A percentile compares a stretch with the other conserved stretches of the same genome.
These are phyloP conservation scores for Odontothrips loti DNA, from an alignment of 2,888 invertebrate genomes.

Conservation along the genomic window DNA sequence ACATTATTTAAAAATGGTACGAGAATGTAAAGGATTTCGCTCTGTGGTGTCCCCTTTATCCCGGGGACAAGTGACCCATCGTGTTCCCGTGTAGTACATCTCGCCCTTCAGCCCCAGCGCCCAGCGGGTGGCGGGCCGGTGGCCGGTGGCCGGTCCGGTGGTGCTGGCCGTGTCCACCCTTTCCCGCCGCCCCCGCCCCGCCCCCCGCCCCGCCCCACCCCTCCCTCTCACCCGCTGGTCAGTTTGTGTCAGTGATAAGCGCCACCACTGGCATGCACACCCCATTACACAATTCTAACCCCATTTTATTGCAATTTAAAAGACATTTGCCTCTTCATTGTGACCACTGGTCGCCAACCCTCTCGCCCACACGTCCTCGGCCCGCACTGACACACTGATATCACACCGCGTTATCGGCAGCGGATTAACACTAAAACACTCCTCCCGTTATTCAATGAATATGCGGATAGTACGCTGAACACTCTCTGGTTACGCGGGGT, in stretches of 20 bases:
- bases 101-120: no score
- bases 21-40: background rate
- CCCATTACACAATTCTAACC: conserved; percentile 7
- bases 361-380: background rate
- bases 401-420: background rate
- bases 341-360: conserved; percentile 1
- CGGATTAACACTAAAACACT: background rate
- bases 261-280: conserved; percentile 5
- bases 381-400: no score
- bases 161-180: no score
- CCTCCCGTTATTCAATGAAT: no score
- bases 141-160: no score
- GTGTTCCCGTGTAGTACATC: no score
- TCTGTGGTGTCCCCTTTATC: background rate
- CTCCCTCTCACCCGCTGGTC: background rate
- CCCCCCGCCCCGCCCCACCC: background rate
- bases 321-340: conserved; percentile 24
- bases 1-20: background rate
- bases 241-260: conserved; percentile 22
- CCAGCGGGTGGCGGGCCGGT: no score
- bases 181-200: background rate
- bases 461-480: no score
- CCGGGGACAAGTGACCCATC: background rate
- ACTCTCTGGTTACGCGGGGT: no score
- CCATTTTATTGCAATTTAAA: conserved; percentile 23